Evolutionary conservation across 2,888 invertebrate species (phyloP).

Genomic region (Cheilosia soror): DNA sequence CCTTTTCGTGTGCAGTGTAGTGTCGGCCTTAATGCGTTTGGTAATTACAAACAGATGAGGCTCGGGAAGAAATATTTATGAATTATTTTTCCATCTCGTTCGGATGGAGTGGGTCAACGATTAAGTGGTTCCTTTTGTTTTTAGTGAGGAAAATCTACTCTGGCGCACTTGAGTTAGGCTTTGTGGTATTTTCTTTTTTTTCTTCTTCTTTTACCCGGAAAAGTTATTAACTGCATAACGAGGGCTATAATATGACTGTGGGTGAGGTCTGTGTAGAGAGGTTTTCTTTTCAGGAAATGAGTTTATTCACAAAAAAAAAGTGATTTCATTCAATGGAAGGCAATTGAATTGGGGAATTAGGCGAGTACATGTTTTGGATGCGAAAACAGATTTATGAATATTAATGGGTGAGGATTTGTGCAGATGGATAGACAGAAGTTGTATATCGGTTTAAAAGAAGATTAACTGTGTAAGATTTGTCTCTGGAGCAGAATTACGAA

Average conservation of each 20-base stretch:
- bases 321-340: slow-evolving; percentile 51
- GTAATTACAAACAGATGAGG: slow-evolving; percentile 76
- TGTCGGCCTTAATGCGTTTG: slow-evolving; percentile 73
- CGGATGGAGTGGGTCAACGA: slow-evolving; percentile 45
- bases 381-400: slow-evolving; percentile 72
- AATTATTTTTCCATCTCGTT: slow-evolving; percentile 45
- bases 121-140: slow-evolving; percentile 66
- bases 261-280: slow-evolving; percentile 5
- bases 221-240: slow-evolving; percentile 74
- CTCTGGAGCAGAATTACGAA: background rate
- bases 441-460: background rate
- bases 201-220: slow-evolving; percentile 56
- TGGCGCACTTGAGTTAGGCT: slow-evolving; percentile 38
- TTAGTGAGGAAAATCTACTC: slow-evolving; percentile 15
- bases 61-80: slow-evolving; percentile 63
- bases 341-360: slow-evolving; percentile 48
- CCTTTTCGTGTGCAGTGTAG: slow-evolving; percentile 55
- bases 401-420: slow-evolving; percentile 57
- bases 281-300: slow-evolving; percentile 43
- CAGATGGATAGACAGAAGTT: slow-evolving; percentile 16
- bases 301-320: slow-evolving; percentile 55
- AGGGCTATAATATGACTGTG: slow-evolving; percentile 30
- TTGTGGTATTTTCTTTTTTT: background rate
- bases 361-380: slow-evolving; percentile 42
- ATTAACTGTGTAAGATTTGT: background rate